Conservation (phyloP, 2,888 invertebrate species). For the Cataglyphis livida region DNA sequence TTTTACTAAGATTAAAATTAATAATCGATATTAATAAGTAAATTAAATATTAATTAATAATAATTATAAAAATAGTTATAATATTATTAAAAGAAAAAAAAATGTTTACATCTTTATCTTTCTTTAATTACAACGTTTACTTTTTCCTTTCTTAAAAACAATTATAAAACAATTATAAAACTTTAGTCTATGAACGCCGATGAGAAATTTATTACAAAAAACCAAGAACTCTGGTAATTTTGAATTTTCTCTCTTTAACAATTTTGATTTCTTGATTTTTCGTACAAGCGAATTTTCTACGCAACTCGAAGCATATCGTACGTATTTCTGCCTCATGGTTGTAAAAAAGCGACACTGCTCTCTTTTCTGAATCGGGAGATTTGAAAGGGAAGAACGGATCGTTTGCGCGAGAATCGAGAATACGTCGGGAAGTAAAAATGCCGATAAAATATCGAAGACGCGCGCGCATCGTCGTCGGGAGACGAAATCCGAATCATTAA, state of each 20-base stretch:
- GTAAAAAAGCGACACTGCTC: slow-evolving; percentile 29
- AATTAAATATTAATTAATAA: not conserved
- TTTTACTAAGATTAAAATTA: not conserved
- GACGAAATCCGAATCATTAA: slow-evolving; percentile 71
- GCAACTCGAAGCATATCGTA: slow-evolving; percentile 3
- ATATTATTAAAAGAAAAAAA: not conserved
- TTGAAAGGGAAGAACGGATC: slow-evolving; percentile 42
- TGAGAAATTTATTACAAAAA: slow-evolving; percentile 22
- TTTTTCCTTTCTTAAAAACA: slow-evolving; percentile 11
- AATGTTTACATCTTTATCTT: not conserved
- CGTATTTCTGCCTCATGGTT: not conserved
- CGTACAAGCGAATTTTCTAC: not conserved
- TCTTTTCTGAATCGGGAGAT: slow-evolving; percentile 22
- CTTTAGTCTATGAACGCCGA: not conserved
- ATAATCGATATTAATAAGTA: not conserved
- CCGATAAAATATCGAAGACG: slow-evolving; percentile 62
- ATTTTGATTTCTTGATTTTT: slow-evolving; percentile 15
- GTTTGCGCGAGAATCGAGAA: slow-evolving; percentile 46
- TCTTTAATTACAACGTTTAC: not conserved
- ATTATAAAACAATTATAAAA: not conserved
- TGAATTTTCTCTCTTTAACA: slow-evolving; percentile 17
- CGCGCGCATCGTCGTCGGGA: slow-evolving; percentile 55
- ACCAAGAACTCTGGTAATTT: slow-evolving; percentile 21
- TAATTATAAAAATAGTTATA: not conserved
- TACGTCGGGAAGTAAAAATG: slow-evolving; percentile 54